Conservation (phyloP, 2,888 invertebrate species). For the Coleophora flavipennella region DNA sequence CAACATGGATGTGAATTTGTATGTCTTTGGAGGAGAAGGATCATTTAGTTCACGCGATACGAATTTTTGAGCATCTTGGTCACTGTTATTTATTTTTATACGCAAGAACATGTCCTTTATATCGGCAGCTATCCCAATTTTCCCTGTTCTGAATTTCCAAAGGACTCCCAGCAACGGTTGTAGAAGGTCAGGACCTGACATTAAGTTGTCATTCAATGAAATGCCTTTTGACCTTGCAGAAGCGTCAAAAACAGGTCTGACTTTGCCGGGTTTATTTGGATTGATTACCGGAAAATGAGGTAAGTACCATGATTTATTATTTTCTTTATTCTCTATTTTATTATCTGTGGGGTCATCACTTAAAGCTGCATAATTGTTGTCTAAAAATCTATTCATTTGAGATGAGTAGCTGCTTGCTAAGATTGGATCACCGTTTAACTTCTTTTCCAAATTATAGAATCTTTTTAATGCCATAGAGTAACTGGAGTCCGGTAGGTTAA, state of each 20-base stretch:
- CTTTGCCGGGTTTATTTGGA: not conserved
- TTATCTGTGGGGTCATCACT: too few species aligned
- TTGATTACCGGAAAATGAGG: too few species aligned
- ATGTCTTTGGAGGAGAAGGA: slow-evolving; percentile 4
- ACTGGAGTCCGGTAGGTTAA: too few species aligned
- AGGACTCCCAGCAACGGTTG: slow-evolving; percentile 19
- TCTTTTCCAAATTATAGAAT: too few species aligned
- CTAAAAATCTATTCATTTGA: too few species aligned
- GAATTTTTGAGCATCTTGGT: slow-evolving; percentile 10
- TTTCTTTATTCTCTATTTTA: too few species aligned
- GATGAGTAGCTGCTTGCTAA: too few species aligned
- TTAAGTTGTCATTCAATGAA: slow-evolving; percentile 18
- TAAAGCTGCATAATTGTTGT: too few species aligned
- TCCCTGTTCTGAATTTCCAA: slow-evolving; percentile 3
- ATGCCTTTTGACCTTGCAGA: slow-evolving; percentile 16
- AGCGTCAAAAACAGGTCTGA: slow-evolving; percentile 22
- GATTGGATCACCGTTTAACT: too few species aligned
- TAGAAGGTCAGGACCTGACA: slow-evolving; percentile 27
- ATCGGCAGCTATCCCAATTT: slow-evolving; percentile 3
- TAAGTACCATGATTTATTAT: too few species aligned
- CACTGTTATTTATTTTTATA: slow-evolving; percentile 7
- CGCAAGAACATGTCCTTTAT: slow-evolving; percentile 8
- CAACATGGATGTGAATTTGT: slow-evolving; percentile 14
- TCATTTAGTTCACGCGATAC: slow-evolving; percentile 17
- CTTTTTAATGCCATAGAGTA: too few species aligned